phyloP scores from a whole-genome alignment of 2,113 vertebrate genomes.

The Oncorhynchus keta region DNA sequence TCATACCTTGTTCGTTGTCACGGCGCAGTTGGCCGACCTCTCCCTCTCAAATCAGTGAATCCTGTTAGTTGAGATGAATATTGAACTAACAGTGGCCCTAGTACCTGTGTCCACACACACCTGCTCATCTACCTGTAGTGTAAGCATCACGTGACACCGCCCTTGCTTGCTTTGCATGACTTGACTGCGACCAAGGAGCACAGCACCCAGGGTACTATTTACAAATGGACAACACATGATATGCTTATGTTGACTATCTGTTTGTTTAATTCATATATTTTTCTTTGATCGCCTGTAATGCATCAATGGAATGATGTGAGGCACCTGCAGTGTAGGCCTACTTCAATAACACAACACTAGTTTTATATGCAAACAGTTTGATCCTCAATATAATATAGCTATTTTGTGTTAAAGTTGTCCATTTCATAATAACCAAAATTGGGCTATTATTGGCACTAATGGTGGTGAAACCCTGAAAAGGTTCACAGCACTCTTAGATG shows the following conservation, averaged over 20 bases:
- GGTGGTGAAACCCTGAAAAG: no score
- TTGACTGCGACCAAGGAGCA: background rate
- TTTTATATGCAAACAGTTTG: background rate
- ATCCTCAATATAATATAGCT: no score
- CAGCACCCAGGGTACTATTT: background rate
- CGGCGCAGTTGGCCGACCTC: background rate
- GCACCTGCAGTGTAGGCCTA: no score
- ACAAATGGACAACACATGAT: background rate
- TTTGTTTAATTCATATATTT: background rate
- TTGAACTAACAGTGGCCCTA: background rate
- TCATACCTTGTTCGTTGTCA: constrained; percentile 47
- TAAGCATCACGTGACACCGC: background rate
- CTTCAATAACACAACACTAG: background rate
- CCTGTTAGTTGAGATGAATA: no score
- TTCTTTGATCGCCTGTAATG: background rate
- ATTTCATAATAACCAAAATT: no score
- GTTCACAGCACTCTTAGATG: no score
- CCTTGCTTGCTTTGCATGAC: background rate
- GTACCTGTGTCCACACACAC: background rate
- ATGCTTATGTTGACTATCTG: background rate
- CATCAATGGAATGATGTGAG: background rate
- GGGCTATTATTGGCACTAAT: no score
- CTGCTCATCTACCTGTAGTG: background rate
- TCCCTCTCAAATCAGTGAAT: background rate
- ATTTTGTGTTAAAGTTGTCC: no score